Evolutionary conservation across 2,113 vertebrate genomes (phyloP).

Genomic region (Phoxinus phoxinus): DNA sequence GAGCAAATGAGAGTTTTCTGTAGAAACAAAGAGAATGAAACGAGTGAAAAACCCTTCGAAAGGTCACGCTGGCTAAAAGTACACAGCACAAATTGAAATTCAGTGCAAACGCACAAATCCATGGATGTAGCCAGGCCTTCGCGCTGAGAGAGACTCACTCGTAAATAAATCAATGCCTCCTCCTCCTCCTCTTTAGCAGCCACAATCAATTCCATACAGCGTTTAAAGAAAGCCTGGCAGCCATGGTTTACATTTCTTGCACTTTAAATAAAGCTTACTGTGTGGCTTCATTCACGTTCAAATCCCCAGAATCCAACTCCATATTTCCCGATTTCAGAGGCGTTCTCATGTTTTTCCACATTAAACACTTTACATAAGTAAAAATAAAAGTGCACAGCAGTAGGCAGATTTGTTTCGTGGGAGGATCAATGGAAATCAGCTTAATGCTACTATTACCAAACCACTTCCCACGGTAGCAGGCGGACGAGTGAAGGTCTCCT

Average conservation of each 20-base stretch:
- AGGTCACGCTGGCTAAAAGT: conserved; percentile 10
- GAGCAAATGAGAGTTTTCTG: conserved; percentile 95
- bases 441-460: conserved; percentile 19
- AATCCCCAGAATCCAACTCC: conserved; percentile 33
- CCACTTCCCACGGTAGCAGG: conserved; percentile 12
- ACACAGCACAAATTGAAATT: conserved; percentile 33
- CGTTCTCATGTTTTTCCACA: conserved; percentile 26
- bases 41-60: neutral
- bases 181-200: conserved; percentile 70
- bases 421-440: conserved; percentile 36
- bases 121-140: conserved; percentile 25
- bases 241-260: conserved; percentile 48
- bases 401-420: conserved; percentile 13
- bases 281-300: conserved; percentile 41
- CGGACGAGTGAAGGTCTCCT: conserved; percentile 8
- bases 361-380: conserved; percentile 8
- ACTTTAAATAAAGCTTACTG: conserved; percentile 58
- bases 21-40: conserved; percentile 43
- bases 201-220: conserved; percentile 73
- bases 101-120: conserved; percentile 26
- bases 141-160: conserved; percentile 65
- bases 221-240: conserved; percentile 69
- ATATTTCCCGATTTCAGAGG: conserved; percentile 24
- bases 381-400: conserved; percentile 25
- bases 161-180: conserved; percentile 67